phyloP scores from a whole-genome alignment of 1,140 invertebrate genomes.

The Zaprionus vittiger region DNA sequence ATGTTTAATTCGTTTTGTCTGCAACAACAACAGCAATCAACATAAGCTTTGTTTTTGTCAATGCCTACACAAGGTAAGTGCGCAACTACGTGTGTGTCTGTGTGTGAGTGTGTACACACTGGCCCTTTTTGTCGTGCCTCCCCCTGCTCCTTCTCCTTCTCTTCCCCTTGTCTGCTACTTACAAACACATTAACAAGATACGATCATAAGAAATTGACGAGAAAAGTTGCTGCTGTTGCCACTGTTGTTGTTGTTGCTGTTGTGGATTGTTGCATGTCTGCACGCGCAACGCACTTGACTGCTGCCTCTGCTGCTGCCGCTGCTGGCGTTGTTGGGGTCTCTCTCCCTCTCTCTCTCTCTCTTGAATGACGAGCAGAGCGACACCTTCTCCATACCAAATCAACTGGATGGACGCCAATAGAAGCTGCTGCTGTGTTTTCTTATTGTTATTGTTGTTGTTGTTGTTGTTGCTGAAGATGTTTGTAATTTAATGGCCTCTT shows the following conservation, averaged over 20 bases:
- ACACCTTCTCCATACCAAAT: conserved; percentile 63
- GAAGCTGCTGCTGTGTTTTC: conserved; percentile 56
- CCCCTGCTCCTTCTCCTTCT: not conserved
- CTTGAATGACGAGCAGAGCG: conserved; percentile 56
- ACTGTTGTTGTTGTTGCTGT: conserved; percentile 24
- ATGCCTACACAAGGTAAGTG: conserved; percentile 5
- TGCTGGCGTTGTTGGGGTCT: conserved; percentile 23
- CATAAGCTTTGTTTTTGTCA: not conserved
- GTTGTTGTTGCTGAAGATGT: conserved; percentile 43
- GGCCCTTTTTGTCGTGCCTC: conserved; percentile 7
- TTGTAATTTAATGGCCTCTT: conserved; percentile 65
- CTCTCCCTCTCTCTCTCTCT: conserved; percentile 10
- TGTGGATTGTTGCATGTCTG: conserved; percentile 58
- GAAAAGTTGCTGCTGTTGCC: conserved; percentile 39
- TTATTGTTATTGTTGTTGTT: conserved; percentile 10
- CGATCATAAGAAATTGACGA: conserved; percentile 51
- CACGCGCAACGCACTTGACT: conserved; percentile 52
- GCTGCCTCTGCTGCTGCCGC: conserved; percentile 17
- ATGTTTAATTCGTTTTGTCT: conserved; percentile 3
- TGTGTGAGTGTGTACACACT: conserved; percentile 8
- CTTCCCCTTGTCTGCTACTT: conserved; percentile 23
- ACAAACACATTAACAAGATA: conserved; percentile 49
- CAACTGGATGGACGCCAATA: conserved; percentile 42
- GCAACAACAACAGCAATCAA: not conserved
- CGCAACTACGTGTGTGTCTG: not conserved